Percentiles rank a stretch among this genome's conserved stretches.
Evolutionary conservation across 2,888 invertebrate genomes (phyloP).

Genomic region (Drosophila paranaensis): DNA sequence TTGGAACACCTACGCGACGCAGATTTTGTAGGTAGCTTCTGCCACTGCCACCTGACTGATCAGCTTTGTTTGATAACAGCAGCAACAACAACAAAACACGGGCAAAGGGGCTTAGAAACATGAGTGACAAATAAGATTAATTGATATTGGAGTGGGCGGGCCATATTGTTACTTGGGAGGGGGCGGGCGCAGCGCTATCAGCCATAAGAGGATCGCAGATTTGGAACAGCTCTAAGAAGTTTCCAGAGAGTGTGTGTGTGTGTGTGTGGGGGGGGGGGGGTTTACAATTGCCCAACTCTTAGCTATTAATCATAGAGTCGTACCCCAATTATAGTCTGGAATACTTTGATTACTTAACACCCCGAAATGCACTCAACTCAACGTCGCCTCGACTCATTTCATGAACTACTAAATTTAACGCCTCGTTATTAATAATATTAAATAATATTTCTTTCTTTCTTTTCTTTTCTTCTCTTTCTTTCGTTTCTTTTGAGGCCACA

Average conservation of each 20-base stretch:
- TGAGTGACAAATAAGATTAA: conserved; percentile 81
- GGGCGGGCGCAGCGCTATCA: conserved; percentile 38
- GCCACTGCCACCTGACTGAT: conserved; percentile 79
- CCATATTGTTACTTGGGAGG: conserved; percentile 9
- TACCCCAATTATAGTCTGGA: conserved; percentile 38
- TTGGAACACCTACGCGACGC: conserved; percentile 73
- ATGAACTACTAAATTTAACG: conserved; percentile 45
- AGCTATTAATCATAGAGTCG: conserved; percentile 40
- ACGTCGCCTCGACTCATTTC: conserved; percentile 9
- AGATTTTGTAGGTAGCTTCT: conserved; percentile 72
- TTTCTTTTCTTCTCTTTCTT: conserved; percentile 43
- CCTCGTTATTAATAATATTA: conserved; percentile 68
- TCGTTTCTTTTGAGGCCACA: conserved; percentile 69
- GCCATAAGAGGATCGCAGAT: conserved; percentile 75
- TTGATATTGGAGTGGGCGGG: conserved; percentile 59
- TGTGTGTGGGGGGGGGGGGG: conserved; percentile 6
- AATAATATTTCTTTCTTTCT: conserved; percentile 60
- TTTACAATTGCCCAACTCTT: conserved; percentile 22
- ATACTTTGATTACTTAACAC: conserved; percentile 41
- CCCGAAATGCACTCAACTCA: conserved; percentile 14
- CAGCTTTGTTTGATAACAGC: conserved; percentile 80
- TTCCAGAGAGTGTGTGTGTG: conserved; percentile 30
- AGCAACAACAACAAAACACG: conserved; percentile 27
- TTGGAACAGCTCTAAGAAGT: conserved; percentile 43
- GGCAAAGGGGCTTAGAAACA: conserved; percentile 40